Conservation (phyloP, 2,888 invertebrate genomes). For the Dryadula phaetusa region DNA sequence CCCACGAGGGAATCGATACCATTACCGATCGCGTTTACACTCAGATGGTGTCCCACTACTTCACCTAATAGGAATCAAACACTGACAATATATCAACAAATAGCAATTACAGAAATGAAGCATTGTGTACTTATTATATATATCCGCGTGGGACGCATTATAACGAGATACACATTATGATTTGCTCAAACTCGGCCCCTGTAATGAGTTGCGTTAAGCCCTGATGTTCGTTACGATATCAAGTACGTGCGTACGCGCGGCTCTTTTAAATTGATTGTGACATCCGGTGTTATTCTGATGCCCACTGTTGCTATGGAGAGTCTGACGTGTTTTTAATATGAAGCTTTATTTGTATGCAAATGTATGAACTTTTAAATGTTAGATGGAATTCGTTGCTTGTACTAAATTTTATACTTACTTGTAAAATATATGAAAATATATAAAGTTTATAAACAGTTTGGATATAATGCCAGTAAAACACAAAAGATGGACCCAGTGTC, state of each 20-base stretch:
- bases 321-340: neutral
- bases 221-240: constrained; percentile 31
- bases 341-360: neutral
- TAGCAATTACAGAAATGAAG: neutral
- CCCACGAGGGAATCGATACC: too few species aligned
- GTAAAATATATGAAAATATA: too few species aligned
- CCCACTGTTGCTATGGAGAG: constrained; percentile 14
- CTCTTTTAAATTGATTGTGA: constrained; percentile 32
- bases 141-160: constrained; percentile 34
- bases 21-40: too few species aligned
- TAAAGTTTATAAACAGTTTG: too few species aligned
- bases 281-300: constrained; percentile 32
- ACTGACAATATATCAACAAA: too few species aligned
- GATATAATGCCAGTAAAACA: too few species aligned
- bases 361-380: neutral
- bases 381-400: too few species aligned
- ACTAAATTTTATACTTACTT: too few species aligned
- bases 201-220: constrained; percentile 39
- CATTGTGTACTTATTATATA: constrained; percentile 10
- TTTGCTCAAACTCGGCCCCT: constrained; percentile 33
- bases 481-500: too few species aligned
- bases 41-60: too few species aligned
- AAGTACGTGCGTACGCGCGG: constrained; percentile 30
- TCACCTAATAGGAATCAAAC: too few species aligned
- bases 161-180: constrained; percentile 40